A percentile compares a stretch with the other conserved stretches of the same genome.
phyloP scores from a whole-genome alignment of 2,888 invertebrate genomes.

The Gortyna flavago region DNA sequence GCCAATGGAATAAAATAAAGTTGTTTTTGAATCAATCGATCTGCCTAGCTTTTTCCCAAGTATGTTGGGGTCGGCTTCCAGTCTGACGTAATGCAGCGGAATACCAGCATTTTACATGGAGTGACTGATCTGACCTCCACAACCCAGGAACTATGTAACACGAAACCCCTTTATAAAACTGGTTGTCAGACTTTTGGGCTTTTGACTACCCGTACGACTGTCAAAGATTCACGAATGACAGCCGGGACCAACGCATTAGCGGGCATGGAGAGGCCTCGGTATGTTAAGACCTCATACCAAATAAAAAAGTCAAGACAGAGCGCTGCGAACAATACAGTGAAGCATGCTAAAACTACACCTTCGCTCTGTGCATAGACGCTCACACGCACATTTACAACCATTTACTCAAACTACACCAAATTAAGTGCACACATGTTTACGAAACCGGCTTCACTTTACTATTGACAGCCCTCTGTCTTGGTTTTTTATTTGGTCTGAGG shows the following conservation, averaged over 20 bases:
- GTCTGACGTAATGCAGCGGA: neutral
- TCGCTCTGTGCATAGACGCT: too few relatives aligned
- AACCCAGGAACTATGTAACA: neutral
- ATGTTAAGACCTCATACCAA: neutral
- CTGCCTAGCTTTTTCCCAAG: neutral
- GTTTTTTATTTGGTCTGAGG: too few relatives aligned
- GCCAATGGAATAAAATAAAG: neutral
- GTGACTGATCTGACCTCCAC: neutral
- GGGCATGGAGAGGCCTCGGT: neutral
- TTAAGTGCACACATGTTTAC: too few relatives aligned
- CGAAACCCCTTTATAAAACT: neutral
- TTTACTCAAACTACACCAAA: too few relatives aligned
- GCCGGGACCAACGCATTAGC: neutral
- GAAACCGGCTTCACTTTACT: too few relatives aligned
- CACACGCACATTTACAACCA: too few relatives aligned
- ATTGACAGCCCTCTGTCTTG: too few relatives aligned
- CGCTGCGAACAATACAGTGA: too few relatives aligned
- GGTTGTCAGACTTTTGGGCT: neutral
- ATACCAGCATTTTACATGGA: neutral
- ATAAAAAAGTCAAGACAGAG: too few relatives aligned
- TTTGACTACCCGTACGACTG: neutral
- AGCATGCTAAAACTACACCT: too few relatives aligned
- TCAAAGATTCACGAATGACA: neutral
- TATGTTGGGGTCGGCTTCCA: neutral
- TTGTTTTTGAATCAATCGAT: neutral